Percentiles rank a stretch among this genome's conserved stretches.
phyloP scores from a whole-genome alignment of 1,140 invertebrate genomes.

The Schlechtendalia chinensis region DNA sequence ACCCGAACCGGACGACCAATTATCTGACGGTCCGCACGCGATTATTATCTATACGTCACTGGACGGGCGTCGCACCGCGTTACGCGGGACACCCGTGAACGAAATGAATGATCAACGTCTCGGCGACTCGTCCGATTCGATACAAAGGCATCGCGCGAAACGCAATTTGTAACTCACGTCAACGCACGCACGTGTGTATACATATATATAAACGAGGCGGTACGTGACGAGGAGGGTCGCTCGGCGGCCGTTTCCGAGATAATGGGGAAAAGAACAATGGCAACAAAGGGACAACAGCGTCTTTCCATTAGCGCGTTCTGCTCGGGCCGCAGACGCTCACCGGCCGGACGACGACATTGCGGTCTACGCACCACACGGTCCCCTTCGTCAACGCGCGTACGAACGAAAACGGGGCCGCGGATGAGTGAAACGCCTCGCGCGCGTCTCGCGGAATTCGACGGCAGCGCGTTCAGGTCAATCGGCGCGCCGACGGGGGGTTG shows the following conservation, averaged over 20 bases:
- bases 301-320: slow-evolving; percentile 49
- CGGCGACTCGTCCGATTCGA: slow-evolving; percentile 18
- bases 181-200: neutral
- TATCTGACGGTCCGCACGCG: too few species aligned
- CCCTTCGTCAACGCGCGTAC: too few species aligned
- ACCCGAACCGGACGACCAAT: too few species aligned
- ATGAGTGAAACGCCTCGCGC: too few species aligned
- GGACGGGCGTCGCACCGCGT: neutral
- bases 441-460: too few species aligned
- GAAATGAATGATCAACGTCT: too few species aligned
- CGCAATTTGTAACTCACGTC: slow-evolving; percentile 46
- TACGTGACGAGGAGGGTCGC: neutral
- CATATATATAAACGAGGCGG: neutral
- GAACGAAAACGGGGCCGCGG: too few species aligned
- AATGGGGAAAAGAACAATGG: slow-evolving; percentile 48
- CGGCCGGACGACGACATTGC: slow-evolving; percentile 8
- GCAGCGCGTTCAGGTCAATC: too few species aligned
- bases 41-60: too few species aligned
- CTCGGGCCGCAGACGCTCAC: too few species aligned
- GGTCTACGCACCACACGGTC: neutral
- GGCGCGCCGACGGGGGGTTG: too few species aligned
- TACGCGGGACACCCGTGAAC: too few species aligned
- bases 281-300: slow-evolving; percentile 47
- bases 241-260: slow-evolving; percentile 18
- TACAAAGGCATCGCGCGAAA: slow-evolving; percentile 38